Conservation (phyloP, 2,797 vertebrate species). For the Sebastes ruberrimus region DNA sequence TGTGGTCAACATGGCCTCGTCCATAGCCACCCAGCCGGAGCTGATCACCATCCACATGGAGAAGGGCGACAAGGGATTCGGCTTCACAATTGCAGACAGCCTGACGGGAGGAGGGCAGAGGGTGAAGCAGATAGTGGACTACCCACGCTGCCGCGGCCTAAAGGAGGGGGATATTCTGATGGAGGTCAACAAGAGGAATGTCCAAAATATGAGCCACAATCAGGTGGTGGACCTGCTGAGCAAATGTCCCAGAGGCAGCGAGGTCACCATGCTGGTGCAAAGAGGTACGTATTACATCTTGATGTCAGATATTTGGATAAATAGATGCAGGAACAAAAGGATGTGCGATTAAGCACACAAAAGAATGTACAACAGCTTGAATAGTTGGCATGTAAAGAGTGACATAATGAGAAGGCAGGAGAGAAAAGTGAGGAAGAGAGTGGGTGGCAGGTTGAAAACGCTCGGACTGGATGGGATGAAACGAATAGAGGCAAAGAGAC, state of each 20-base stretch:
- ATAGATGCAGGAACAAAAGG: constrained; percentile 3
- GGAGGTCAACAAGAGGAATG: constrained; percentile 98
- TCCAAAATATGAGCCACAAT: constrained; percentile 96
- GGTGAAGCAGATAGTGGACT: constrained; percentile 98
- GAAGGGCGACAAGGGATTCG: constrained; percentile 98
- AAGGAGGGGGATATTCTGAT: constrained; percentile 96
- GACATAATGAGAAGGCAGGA: constrained; percentile 40
- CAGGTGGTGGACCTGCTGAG: constrained; percentile 99
- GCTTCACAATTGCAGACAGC: constrained; percentile 98
- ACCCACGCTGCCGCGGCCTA: constrained; percentile 93
- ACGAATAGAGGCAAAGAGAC: constrained; percentile 42
- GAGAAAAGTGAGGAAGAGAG: constrained; percentile 39
- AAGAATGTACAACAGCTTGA: constrained; percentile 40
- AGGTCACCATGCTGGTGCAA: constrained; percentile 96
- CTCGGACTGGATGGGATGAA: constrained; percentile 35
- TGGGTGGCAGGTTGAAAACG: constrained; percentile 53
- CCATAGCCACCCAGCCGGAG: constrained; percentile 97
- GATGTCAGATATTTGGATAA: constrained; percentile 7
- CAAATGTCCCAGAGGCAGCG: constrained; percentile 95
- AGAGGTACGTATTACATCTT: constrained; percentile 85
- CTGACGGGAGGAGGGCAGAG: constrained; percentile 93
- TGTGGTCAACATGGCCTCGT: constrained; percentile 94
- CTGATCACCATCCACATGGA: constrained; percentile 99
- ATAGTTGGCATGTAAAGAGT: constrained; percentile 30
- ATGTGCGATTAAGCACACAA: constrained; percentile 28